These are phyloP conservation scores for Maconellicoccus hirsutus DNA, from an alignment of 1,140 invertebrate species.

Conservation along the genomic window DNA sequence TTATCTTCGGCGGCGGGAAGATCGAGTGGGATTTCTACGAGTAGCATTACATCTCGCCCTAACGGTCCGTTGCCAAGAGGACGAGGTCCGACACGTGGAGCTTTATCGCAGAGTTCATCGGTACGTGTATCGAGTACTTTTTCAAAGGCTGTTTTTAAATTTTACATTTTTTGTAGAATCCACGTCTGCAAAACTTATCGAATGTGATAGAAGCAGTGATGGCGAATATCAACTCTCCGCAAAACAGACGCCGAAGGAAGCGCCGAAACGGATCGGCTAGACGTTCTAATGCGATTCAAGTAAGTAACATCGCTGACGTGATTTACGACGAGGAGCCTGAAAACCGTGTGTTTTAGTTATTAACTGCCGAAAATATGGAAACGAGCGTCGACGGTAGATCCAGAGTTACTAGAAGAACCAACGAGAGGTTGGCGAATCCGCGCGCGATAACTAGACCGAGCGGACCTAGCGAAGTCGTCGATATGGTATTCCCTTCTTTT, in stretches of 20 bases:
- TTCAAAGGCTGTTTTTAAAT: no score
- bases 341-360: background rate
- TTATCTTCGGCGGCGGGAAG: no score
- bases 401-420: background rate
- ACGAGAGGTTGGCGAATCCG: background rate
- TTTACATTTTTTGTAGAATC: background rate
- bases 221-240: background rate
- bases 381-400: background rate
- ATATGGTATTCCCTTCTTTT: background rate
- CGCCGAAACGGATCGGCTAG: background rate
- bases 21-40: no score
- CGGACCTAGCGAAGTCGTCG: background rate
- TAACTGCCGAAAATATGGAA: background rate
- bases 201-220: background rate
- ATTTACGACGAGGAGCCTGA: no score
- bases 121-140: no score
- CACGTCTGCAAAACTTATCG: background rate
- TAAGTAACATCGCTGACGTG: no score
- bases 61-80: no score
- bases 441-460: background rate
- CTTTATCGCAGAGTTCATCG: no score
- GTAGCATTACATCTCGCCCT: no score
- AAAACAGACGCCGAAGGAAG: background rate
- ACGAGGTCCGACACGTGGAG: no score
- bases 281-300: background rate